Evolutionary conservation across 2,113 vertebrate species (phyloP), one percentile per base, ranked within the genome.

Genomic region (Tringa solitaria): DNA sequence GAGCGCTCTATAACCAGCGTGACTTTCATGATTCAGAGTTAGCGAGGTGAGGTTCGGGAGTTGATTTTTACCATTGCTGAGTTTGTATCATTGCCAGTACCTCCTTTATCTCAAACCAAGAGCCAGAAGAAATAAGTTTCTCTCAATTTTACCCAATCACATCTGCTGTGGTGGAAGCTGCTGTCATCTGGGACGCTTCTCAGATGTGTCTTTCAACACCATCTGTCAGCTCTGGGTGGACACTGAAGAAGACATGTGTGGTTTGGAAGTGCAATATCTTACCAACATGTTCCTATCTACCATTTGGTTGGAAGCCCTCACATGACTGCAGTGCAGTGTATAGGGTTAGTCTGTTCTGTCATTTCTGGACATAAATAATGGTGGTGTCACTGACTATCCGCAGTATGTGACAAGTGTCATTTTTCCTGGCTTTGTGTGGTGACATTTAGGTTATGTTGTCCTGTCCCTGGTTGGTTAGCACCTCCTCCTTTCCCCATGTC

Each of bases 341-440:
- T 2, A 0, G 2, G 0, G 0, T 64, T 69, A 65, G 78, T 32
- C 45, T 87, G 7, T 35, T 72, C 53, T 0, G 1, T 61, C 22
- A 8, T 61, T 79, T 54, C 46, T 61, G 41, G 5, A 19, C 61
- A 33, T 54, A 24, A 86, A 70, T 41, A 89, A 12, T 3, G 22
- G 17, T 32, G 27, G 27, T 76, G 24, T 46, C 21, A 1, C 46
- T 46, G 43, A 21, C 54, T 68, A 30, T 60, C 79, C 61, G 23
- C 45, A 41, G 41, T 28, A 11, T 2, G 0, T 35, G 21, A 19
- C 27, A 45, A 32, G 17, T 35, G 30, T 33, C 5, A 1, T 20
- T 83, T 60, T 64, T 60, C 37, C 51, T 76, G 46, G 33, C 46
- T 72, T 53, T 28, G 41, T 48, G 63, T 26, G 23, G 33, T 46